These are phyloP conservation scores for Gnathonemus echidnorhynchus DNA, from an alignment of 2,113 vertebrate genomes.

Conservation along the genomic window DNA sequence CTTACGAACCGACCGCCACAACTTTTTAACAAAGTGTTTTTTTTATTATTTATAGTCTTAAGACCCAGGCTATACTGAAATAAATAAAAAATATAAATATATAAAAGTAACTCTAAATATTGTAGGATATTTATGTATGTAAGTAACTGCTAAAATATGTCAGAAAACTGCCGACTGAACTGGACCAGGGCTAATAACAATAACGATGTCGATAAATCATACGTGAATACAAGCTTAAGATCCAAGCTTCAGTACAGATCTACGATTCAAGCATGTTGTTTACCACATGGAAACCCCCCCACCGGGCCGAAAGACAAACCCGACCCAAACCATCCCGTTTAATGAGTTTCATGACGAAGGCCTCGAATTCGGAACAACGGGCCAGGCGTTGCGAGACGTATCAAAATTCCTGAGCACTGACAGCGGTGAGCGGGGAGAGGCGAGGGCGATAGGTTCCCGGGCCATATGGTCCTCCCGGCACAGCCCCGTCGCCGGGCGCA, in stretches of 20 bases:
- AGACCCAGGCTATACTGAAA: neutral
- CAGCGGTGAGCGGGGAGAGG: neutral
- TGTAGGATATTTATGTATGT: neutral
- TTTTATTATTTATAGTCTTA: neutral
- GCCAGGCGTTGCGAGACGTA: constrained; percentile 4
- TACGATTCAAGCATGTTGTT: neutral
- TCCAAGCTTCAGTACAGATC: neutral
- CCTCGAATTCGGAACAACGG: neutral
- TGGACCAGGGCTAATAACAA: neutral
- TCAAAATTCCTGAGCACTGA: constrained; percentile 27
- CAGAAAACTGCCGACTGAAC: neutral
- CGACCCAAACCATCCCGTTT: neutral
- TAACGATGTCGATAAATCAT: neutral
- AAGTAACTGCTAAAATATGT: neutral
- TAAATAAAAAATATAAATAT: neutral
- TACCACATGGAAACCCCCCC: neutral
- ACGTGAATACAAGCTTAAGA: neutral
- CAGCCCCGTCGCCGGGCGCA: neutral
- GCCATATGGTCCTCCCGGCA: neutral
- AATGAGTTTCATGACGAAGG: constrained; percentile 5
- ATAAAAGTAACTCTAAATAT: neutral
- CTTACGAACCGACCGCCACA: neutral
- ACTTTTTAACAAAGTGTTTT: neutral
- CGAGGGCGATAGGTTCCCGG: neutral
- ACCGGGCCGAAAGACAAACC: neutral